Base-by-base conservation (phyloP, 2,113 vertebrate species). In the Ariopsis seemanni region DNA sequence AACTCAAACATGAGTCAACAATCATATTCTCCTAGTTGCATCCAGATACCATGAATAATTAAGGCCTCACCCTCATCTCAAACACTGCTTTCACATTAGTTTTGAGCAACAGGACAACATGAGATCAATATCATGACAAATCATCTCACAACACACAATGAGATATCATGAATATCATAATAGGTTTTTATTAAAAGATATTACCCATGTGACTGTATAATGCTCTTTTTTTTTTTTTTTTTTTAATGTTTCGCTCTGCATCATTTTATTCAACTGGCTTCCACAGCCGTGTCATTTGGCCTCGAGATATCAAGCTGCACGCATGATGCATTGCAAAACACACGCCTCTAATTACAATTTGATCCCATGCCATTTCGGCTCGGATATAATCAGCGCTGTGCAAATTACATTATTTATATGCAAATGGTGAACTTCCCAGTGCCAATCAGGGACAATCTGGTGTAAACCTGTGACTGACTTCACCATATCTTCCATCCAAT, bases 351-450 rank as follows among this genome's bases (percentile, higher is more conserved):
- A 89, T 89, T 87, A 42, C 89, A 85, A 80, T 85, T 48, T 82
- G 75, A 89, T 89, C 82, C 50, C 82, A 53, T 85, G 86, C 82
- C 82, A 87, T 86, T 55, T 77, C 86, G 67, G 25, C 42, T 85
- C 42, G 78, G 52, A 30, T 48, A 82, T 72, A 79, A 82, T 90
- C 78, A 90, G 89, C 86, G 71, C 60, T 63, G 67, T 18, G 34
- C 30, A 85, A 88, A 90, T 62, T 9, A 83, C 81, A 84, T 88
- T 69, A 90, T 90, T 90, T 90, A 88, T 86, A 90, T 88, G 89
- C 86, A 88, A 86, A 90, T 89, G 85, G 53, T 27, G 69, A 85
- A 74, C 67, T 86, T 82, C 80, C 57, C 12, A n/a, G 8, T 82
- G 84, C 71, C 58, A 77, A 34, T 60, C 62, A 58, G 50, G 48